Evolutionary conservation across 1,140 invertebrate genomes (phyloP), one percentile per base, ranked within the genome.

Genomic region (Neodiprion pinetum): DNA sequence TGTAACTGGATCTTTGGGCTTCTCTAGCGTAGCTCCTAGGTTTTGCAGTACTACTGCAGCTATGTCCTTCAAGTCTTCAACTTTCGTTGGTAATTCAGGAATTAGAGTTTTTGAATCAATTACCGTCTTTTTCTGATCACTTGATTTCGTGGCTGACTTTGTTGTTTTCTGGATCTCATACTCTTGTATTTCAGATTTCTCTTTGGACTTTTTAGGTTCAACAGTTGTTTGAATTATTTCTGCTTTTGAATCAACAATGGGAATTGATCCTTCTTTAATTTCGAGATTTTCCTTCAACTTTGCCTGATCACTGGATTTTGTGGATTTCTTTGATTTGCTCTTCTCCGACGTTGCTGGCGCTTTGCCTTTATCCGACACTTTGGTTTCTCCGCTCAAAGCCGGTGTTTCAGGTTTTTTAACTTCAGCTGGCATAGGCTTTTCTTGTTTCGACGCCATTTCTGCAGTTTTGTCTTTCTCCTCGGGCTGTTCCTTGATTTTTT

Each of bases 181-280:
- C 67, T 65, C 3, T 10, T 71, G 75, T 73, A 7, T 68, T 21
- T 74, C 65, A n/a, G 66, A 14, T 48, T 67, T 21, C 21, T 71
- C 74, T 40, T 65, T 14, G 12, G 53, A 50, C 28, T 23, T 61
- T 12, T 69, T 47, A 23, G 72, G 73, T 50, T 74, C 67, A 5
- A 23, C 79, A 79, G 1, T 72, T 72, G 65, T 77, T 72, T 73
- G 84, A 76, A 14, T 75, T 80, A 70, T 74, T 79, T 71, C 82
- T 85, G 10, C 28, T 5, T 40, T 40, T 5, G 28, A 40, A 40
- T 40, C 28, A 40, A 85, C 82, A 47, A 80, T 77, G 11, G 83
- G 81, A 66, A 84, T 75, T 17, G 83, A 74, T 49, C 76, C 73
- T 67, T 70, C 75, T 67, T 83, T 69, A 53, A 79, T 67, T 9